A percentile compares a stretch with the other conserved stretches of the same genome.
phyloP scores from a whole-genome alignment of 2,888 invertebrate species.

The Pheosia tremula region DNA sequence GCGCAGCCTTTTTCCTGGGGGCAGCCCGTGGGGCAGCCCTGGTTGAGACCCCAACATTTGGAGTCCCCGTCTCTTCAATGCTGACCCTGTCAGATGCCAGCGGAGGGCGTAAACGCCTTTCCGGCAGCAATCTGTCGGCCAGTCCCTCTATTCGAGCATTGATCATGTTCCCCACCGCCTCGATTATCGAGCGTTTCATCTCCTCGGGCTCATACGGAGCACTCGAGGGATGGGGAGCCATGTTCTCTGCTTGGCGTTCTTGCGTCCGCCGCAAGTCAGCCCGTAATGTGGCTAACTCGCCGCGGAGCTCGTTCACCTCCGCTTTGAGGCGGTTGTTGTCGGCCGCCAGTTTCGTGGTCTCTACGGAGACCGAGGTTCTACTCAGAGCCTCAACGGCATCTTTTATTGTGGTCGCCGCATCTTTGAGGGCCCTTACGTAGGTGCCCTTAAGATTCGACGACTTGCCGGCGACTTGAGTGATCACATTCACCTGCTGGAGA shows the following conservation, averaged over 20 bases:
- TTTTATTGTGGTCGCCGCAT: background rate
- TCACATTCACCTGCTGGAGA: too few relatives aligned
- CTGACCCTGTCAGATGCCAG: background rate
- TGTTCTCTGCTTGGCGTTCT: too few relatives aligned
- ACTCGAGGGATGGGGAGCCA: too few relatives aligned
- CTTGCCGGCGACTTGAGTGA: too few relatives aligned
- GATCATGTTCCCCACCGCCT: background rate
- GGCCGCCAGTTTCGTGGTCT: background rate
- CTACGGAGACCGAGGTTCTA: background rate
- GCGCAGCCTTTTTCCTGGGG: too few relatives aligned
- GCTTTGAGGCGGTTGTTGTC: background rate
- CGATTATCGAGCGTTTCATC: background rate
- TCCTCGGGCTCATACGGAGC: background rate
- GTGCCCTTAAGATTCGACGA: background rate
- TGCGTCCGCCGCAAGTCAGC: background rate
- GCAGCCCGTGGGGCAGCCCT: too few relatives aligned
- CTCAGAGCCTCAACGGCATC: background rate
- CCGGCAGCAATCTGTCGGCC: background rate
- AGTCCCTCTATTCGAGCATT: background rate
- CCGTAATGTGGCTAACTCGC: background rate
- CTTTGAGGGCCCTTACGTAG: background rate
- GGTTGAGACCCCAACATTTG: too few relatives aligned
- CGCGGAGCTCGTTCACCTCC: background rate
- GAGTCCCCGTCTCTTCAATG: too few relatives aligned
- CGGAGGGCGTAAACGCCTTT: background rate